Evolutionary conservation across 2,113 vertebrate genomes (phyloP).

Genomic region (Thomomys bottae): DNA sequence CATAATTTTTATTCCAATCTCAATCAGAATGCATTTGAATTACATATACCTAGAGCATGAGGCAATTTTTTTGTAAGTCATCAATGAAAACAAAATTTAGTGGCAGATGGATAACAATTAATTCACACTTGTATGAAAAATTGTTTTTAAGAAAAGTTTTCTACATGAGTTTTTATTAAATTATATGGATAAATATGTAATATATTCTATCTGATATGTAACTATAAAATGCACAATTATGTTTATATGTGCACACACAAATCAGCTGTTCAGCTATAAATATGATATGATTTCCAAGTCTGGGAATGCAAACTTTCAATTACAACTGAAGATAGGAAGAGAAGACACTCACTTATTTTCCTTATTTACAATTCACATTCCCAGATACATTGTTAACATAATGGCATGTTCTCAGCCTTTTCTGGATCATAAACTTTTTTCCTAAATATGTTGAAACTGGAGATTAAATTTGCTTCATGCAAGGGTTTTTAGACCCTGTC

Average conservation of each 20-base stretch:
- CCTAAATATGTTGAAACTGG: neutral
- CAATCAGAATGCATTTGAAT: conserved; percentile 71
- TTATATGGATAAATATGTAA: too few species aligned
- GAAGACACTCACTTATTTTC: neutral
- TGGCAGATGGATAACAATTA: neutral
- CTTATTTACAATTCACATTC: neutral
- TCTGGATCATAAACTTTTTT: neutral
- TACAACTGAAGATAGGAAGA: neutral
- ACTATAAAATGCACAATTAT: neutral
- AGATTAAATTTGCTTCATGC: conserved; percentile 7
- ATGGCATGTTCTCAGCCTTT: neutral
- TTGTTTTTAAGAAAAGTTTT: neutral
- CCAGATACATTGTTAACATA: neutral
- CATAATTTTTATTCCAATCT: conserved; percentile 74
- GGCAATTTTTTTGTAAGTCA: neutral
- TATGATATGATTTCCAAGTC: neutral
- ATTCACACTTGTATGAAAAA: neutral
- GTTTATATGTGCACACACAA: neutral
- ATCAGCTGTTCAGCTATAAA: neutral
- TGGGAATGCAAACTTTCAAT: conserved; percentile 17
- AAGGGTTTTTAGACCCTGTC: neutral
- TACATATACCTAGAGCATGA: neutral
- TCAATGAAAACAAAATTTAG: neutral
- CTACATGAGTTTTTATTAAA: neutral
- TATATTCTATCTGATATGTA: too few species aligned